phyloP scores from a whole-genome alignment of 2,797 vertebrate species.

The Malurus leucopterus region DNA sequence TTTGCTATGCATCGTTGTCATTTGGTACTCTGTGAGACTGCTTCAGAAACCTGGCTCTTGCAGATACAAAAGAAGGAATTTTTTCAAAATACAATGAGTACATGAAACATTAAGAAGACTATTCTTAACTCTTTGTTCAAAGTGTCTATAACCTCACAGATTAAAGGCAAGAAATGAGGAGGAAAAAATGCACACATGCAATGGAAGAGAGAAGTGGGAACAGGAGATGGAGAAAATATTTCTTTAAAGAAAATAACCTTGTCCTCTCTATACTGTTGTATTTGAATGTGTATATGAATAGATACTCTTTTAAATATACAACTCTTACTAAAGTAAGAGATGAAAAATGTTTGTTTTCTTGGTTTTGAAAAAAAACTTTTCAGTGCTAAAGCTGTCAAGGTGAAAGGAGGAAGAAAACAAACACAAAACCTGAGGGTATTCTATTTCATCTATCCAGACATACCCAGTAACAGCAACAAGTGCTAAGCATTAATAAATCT shows the following conservation, averaged over 20 bases:
- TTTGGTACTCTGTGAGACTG: background rate
- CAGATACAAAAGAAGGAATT: background rate
- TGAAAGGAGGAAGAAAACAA: background rate
- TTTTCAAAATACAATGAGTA: background rate
- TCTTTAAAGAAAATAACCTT: background rate
- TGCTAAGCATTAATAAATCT: background rate
- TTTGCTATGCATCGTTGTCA: background rate
- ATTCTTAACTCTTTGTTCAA: background rate
- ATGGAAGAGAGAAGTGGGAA: background rate
- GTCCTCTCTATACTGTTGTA: background rate
- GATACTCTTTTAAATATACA: background rate
- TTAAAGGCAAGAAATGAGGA: background rate
- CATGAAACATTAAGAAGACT: background rate
- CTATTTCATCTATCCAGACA: background rate
- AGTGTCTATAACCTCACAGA: background rate
- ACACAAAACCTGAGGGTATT: background rate
- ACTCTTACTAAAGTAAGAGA: background rate
- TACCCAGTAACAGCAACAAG: background rate
- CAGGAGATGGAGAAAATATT: background rate
- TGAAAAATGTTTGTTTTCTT: background rate
- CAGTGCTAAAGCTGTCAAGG: background rate
- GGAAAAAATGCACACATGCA: background rate
- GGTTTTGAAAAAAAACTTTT: background rate
- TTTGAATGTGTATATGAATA: background rate
- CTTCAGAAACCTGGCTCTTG: background rate